Percentiles rank a stretch among this genome's conserved stretches.
Evolutionary conservation across 2,113 vertebrate genomes (phyloP).

Genomic region (Nerophis lumbriciformis): DNA sequence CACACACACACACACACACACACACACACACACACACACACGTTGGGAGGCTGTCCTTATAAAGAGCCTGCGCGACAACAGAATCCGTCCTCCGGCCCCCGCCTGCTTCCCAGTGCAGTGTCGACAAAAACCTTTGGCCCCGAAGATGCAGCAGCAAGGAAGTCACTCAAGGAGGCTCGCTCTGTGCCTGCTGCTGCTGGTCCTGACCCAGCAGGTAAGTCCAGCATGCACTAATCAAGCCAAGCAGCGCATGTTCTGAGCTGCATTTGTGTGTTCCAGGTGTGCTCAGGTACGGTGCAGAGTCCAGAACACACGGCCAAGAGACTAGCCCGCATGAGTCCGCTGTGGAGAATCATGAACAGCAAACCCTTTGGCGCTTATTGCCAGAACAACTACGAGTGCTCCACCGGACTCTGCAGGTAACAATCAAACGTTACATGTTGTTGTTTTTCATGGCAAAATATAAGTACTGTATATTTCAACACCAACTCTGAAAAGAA

Average conservation of each 20-base stretch:
- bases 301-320: background rate
- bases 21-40: no score
- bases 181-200: background rate
- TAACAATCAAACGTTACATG: constrained; percentile 6
- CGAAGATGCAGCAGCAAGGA: background rate
- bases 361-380: constrained; percentile 72
- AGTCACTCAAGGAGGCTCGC: background rate
- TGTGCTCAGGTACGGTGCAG: constrained; percentile 24
- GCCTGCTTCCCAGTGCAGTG: background rate
- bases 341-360: constrained; percentile 74
- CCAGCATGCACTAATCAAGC: background rate
- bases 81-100: background rate
- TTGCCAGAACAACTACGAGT: constrained; percentile 74
- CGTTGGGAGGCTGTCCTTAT: background rate
- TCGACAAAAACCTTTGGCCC: background rate
- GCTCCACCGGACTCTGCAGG: constrained; percentile 72
- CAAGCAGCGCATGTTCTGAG: no score
- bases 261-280: constrained; percentile 31
- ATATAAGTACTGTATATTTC: background rate
- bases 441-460: no score
- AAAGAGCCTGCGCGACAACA: background rate
- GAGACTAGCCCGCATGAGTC: constrained; percentile 64
- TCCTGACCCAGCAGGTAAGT: background rate
- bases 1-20: background rate
- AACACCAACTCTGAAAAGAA: background rate